phyloP scores from a whole-genome alignment of 2,113 vertebrate genomes.

The Heliornis fulica region DNA sequence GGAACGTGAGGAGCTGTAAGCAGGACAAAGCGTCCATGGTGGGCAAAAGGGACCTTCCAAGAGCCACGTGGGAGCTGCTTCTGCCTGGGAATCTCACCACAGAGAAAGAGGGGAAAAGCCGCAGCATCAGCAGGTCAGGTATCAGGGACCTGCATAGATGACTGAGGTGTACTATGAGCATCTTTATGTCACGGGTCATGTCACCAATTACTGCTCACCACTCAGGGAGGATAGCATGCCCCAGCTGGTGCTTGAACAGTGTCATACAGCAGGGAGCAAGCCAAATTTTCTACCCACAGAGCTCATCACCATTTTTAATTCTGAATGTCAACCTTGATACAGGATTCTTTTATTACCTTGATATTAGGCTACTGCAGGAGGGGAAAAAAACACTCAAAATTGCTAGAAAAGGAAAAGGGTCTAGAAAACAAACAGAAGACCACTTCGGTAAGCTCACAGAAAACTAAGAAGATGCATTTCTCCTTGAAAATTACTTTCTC shows the following conservation, averaged over 20 bases:
- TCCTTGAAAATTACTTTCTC: background rate
- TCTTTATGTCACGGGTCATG: background rate
- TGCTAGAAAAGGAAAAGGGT: background rate
- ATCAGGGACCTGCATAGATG: background rate
- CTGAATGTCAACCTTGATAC: background rate
- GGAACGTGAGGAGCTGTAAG: fast-evolving
- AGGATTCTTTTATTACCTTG: background rate
- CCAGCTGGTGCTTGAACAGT: background rate
- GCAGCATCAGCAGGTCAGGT: background rate
- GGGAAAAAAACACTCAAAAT: background rate
- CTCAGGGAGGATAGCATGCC: background rate
- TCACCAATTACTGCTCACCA: background rate
- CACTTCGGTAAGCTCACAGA: background rate
- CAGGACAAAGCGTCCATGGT: background rate
- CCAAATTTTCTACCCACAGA: background rate
- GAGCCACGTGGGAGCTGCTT: background rate
- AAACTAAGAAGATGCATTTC: background rate
- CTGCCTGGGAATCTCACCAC: background rate
- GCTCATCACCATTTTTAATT: background rate
- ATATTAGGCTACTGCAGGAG: background rate
- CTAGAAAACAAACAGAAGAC: background rate
- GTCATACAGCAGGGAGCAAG: background rate
- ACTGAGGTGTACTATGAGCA: background rate
- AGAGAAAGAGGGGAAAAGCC: background rate
- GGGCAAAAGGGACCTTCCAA: background rate